Evolutionary conservation across 2,888 invertebrate genomes (phyloP).

Genomic region (Ophion slaviceki): DNA sequence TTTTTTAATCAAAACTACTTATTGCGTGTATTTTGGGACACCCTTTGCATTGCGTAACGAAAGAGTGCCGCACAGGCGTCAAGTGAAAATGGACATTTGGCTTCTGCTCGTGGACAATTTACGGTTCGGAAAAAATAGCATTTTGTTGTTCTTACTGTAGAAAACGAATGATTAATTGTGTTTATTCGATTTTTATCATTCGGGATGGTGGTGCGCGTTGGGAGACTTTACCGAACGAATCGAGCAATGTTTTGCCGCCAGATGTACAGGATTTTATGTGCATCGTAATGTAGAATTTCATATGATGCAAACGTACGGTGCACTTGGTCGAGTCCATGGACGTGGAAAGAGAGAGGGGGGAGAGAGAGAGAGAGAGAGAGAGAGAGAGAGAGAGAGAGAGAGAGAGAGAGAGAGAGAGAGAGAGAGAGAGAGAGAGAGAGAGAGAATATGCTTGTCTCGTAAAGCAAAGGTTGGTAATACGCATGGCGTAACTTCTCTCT

Average conservation of each 20-base stretch:
- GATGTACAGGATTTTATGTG: neutral
- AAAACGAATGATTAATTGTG: neutral
- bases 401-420: neutral
- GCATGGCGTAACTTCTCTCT: conserved; percentile 35
- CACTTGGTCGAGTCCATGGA: neutral
- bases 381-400: neutral
- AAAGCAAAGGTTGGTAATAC: neutral
- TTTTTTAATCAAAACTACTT: too few species aligned
- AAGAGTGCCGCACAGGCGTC: neutral
- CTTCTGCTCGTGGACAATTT: neutral
- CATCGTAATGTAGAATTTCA: neutral
- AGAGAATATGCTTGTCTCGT: neutral
- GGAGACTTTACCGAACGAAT: too few species aligned
- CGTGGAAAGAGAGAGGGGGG: neutral
- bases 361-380: neutral
- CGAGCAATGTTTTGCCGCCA: neutral
- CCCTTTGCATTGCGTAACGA: too few species aligned
- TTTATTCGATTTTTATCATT: neutral
- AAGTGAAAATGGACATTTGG: neutral
- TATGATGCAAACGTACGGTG: neutral
- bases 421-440: too few species aligned
- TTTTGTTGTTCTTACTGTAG: neutral
- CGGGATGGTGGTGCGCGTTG: neutral
- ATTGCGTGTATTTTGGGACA: too few species aligned
- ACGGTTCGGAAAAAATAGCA: neutral